Base-by-base conservation (phyloP, 1,140 invertebrate genomes). In the Lepidurus apus region DNA sequence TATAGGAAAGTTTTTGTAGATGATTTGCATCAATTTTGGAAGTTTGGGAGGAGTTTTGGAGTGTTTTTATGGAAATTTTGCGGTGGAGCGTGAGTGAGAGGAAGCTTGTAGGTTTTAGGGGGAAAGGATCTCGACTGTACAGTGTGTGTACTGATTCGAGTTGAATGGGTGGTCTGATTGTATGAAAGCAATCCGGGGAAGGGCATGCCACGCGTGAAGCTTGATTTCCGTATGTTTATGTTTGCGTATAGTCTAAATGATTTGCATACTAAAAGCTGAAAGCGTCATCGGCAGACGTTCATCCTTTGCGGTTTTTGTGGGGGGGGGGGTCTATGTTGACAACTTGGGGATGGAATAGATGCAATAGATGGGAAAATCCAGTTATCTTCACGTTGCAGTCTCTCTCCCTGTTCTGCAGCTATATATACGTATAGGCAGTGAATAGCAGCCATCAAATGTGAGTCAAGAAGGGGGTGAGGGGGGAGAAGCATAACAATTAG, bases 201-300 rank as follows among this genome's bases (percentile, higher is more conserved):
- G 13, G 21, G 53, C 17, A 65, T 13, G 9, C 53, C 8, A 65
- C 45, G 21, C 53, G 13, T n/a, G 45, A 7, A 21, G 53, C 53
- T 65, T 65, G 53, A 65, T 65, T 65, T 65, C 53, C 53, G 21
- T 65, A 65, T 65, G 53, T 65, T 65, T 65, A 65, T 65, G 53
- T 65, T 65, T 65, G 21, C 53, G 21, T 21, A 13, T 13, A 21
- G 53, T 65, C 7, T 21, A 65, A n/a, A 13, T 65, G 21, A n/a
- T 65, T 65, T 65, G 53, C 17, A 7, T 9, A n/a, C 21, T 13
- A 65, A 21, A 21, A 21, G 21, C 17, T 65, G 53, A 65, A 65
- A 65, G 53, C 21, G 53, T 65, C 53, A 65, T 13, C 17, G 21
- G 53, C 53, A 65, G 34, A 13, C 53, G 53, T 21, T n/a, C 21